Percentiles rank a stretch among this genome's conserved stretches.
These are phyloP conservation scores for Petrocephalus sullivani DNA, from an alignment of 2,797 vertebrate species.

Conservation along the genomic window DNA sequence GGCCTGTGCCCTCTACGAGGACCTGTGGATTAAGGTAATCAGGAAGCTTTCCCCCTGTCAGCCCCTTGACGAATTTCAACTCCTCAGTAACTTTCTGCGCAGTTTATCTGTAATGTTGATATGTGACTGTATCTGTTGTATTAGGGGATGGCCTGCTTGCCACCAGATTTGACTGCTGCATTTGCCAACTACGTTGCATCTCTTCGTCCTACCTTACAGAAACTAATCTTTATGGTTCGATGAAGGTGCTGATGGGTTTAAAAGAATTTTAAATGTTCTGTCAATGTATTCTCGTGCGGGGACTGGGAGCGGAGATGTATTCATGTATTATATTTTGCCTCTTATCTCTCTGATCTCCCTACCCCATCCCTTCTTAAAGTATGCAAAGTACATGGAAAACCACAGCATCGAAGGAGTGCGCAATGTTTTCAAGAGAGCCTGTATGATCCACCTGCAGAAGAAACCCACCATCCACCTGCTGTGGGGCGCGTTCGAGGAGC, in stretches of 20 bases:
- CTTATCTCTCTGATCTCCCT: slow-evolving; percentile 43
- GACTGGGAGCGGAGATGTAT: slow-evolving; percentile 55
- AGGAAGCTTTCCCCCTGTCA: slow-evolving; percentile 41
- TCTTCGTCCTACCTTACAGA: slow-evolving; percentile 99
- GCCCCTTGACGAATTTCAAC: slow-evolving; percentile 74
- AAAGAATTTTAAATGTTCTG: slow-evolving; percentile 95
- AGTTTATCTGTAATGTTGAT: slow-evolving; percentile 99
- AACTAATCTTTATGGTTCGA: slow-evolving; percentile 99
- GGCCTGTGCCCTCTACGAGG: slow-evolving; percentile 98
- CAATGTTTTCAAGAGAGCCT: slow-evolving; percentile 94
- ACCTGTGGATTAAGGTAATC: slow-evolving; percentile 98
- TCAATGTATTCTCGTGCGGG: slow-evolving; percentile 75
- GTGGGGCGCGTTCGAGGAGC: slow-evolving; percentile 96
- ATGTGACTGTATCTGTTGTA: slow-evolving; percentile 99
- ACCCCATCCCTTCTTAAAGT: slow-evolving; percentile 67
- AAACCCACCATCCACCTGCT: slow-evolving; percentile 90
- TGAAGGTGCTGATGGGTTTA: slow-evolving; percentile 99
- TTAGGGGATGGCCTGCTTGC: slow-evolving; percentile 99
- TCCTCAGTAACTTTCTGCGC: slow-evolving; percentile 91
- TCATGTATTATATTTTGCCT: slow-evolving; percentile 19
- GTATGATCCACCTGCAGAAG: slow-evolving; percentile 84
- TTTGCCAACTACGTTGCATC: slow-evolving; percentile 99
- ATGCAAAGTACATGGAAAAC: slow-evolving; percentile 98
- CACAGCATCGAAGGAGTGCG: slow-evolving; percentile 92
- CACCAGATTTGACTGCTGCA: slow-evolving; percentile 99